These are phyloP conservation scores for Lethocerus indicus DNA, from an alignment of 1,140 invertebrate species.

Conservation along the genomic window DNA sequence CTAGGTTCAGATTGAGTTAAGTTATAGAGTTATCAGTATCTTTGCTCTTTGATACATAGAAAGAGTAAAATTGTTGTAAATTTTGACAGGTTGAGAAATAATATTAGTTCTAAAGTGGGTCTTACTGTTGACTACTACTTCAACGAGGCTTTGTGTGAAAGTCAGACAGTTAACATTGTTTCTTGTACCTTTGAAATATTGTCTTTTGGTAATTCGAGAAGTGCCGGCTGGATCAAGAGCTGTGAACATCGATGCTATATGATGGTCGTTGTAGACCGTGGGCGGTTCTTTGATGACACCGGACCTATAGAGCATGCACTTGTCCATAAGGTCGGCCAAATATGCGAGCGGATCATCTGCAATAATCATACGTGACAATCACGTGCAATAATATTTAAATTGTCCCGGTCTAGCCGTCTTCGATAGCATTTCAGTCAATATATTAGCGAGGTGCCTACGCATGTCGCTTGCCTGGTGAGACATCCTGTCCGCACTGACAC, in stretches of 20 bases:
- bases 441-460: too few relatives aligned
- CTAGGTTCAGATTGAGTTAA: too few relatives aligned
- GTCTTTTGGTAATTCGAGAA: slow-evolving; percentile 21
- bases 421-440: too few relatives aligned
- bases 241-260: slow-evolving; percentile 23
- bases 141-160: neutral
- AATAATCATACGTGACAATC: neutral
- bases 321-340: slow-evolving; percentile 27
- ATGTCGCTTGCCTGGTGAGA: too few relatives aligned
- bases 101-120: neutral
- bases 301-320: slow-evolving; percentile 28
- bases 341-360: slow-evolving; percentile 28
- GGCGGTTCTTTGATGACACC: slow-evolving; percentile 25
- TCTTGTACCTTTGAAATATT: slow-evolving; percentile 22
- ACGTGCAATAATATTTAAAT: too few relatives aligned
- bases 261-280: slow-evolving; percentile 25
- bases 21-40: too few relatives aligned
- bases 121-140: neutral
- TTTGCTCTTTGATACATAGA: too few relatives aligned
- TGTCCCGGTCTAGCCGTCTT: too few relatives aligned
- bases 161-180: too few relatives aligned
- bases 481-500: too few relatives aligned
- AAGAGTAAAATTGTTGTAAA: neutral
- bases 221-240: slow-evolving; percentile 20
- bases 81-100: neutral